A percentile compares a stretch with the other conserved stretches of the same genome.
These are phyloP conservation scores for Strix aluco DNA, from an alignment of 2,113 vertebrate species.

Conservation along the genomic window DNA sequence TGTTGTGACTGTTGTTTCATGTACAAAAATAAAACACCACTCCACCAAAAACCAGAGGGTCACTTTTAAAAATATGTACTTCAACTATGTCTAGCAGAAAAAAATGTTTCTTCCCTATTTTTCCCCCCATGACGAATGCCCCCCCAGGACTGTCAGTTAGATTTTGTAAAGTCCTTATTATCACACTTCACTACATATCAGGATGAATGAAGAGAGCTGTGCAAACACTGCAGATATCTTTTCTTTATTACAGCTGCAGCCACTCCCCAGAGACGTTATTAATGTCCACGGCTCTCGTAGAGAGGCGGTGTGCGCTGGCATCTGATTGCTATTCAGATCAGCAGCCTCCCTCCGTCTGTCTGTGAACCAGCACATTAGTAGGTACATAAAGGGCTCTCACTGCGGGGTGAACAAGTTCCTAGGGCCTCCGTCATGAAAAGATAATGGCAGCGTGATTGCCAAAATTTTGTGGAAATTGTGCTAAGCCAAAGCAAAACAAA, in stretches of 20 bases:
- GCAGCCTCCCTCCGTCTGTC: constrained; percentile 51
- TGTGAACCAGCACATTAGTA: constrained; percentile 56
- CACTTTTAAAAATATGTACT: background rate
- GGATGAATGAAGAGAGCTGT: constrained; percentile 36
- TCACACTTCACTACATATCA: constrained; percentile 23
- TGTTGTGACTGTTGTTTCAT: background rate
- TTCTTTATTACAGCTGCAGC: constrained; percentile 59
- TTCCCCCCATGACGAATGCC: background rate
- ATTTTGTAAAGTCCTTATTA: constrained; percentile 58
- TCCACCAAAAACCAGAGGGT: background rate
- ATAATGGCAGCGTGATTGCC: background rate
- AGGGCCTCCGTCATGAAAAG: background rate
- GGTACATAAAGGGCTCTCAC: constrained; percentile 56
- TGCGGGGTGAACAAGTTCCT: constrained; percentile 30
- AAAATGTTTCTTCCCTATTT: background rate
- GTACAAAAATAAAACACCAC: background rate
- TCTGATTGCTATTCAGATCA: constrained; percentile 71
- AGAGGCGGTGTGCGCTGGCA: background rate
- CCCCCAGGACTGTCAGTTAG: constrained; percentile 34
- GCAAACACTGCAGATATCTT: constrained; percentile 37
- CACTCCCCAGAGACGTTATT: constrained; percentile 61
- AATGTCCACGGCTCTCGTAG: constrained; percentile 41
- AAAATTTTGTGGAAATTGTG: constrained; percentile 20
- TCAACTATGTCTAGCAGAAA: background rate
- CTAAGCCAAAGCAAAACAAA: constrained; percentile 20